Evolutionary conservation across 2,888 invertebrate species (phyloP), one percentile per base, ranked within the genome.

Genomic region (Artemia sinica): DNA sequence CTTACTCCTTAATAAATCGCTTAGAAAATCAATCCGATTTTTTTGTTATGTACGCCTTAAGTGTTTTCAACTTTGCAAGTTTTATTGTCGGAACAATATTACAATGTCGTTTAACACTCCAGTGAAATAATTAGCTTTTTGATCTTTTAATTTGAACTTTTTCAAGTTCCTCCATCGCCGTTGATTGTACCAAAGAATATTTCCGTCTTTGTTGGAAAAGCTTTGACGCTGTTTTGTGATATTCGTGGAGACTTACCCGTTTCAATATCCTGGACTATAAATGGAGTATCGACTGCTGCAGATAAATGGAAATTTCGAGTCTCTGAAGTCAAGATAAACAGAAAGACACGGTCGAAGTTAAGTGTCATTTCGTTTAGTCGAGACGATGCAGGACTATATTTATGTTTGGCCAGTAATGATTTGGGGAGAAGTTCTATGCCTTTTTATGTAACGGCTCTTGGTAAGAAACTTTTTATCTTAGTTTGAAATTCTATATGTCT

Each of bases 221-320:
- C 63, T 28, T 28, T 58, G 28, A 28, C 28, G 14, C 63, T 58
- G 1, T 18, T 28, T 58, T 58, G 63, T 10, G 63, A 28, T 10
- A 58, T 58, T 18, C 14, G 28, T 9, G 63, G 63, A 28, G 63
- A 58, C 9, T 9, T 58, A 58, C 63, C 63, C n/a, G 10, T 58
- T n/a, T 18, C 63, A 18, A 28, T 58, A 8, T n/a, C n/a, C 14
- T 58, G 63, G 63, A 58, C 63, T 18, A 9, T 58, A n/a, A 58
- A 58, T 58, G 63, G 63, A 58, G 63, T 58, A 18, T 58, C 63
- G 14, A 28, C 28, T n/a, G 63, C 63, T 9, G 63, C 63, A 18
- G 63, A 58, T 58, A n/a, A 28, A 58, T 58, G 63, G 63, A 58
- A 58, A 28, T 58, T 58, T 28, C n/a, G 28, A 58, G 63, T 58